Percentiles rank a stretch among this genome's conserved stretches.
These are phyloP conservation scores for Hydrotaea diabolus DNA, from an alignment of 2,888 invertebrate species.

Conservation along the genomic window DNA sequence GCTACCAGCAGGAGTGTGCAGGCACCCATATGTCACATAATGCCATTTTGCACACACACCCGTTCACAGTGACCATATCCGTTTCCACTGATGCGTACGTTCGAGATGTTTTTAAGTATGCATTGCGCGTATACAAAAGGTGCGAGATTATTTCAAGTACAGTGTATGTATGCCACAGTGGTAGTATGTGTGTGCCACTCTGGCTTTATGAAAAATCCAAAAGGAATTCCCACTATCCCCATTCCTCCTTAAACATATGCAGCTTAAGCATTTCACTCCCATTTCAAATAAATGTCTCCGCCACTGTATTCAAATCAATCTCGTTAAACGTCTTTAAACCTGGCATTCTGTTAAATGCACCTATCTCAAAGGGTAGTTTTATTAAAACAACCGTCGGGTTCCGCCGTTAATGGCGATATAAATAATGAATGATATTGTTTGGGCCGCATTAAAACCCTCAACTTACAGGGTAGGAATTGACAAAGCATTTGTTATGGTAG, in stretches of 20 bases:
- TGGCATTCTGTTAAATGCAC: background rate
- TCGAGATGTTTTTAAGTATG: background rate
- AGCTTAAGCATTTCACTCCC: background rate
- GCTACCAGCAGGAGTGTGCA: background rate
- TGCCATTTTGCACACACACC: background rate
- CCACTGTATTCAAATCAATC: background rate
- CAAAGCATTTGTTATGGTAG: too few relatives aligned
- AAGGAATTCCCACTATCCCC: conserved; percentile 54
- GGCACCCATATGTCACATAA: conserved; percentile 25
- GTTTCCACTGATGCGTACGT: background rate
- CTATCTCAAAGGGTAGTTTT: too few relatives aligned
- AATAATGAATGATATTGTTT: too few relatives aligned
- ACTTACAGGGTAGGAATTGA: too few relatives aligned
- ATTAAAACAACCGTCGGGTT: too few relatives aligned
- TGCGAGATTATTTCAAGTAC: conserved; percentile 11
- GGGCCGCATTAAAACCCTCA: too few relatives aligned
- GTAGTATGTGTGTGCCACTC: background rate
- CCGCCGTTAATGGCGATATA: too few relatives aligned
- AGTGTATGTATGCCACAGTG: conserved; percentile 27
- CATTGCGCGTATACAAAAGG: conserved; percentile 10
- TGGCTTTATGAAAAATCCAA: conserved; percentile 36
- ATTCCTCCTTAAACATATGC: conserved; percentile 43
- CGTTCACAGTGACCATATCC: background rate
- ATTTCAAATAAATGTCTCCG: background rate
- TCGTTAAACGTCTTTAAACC: background rate